Percentiles rank a stretch among this genome's conserved stretches.
Evolutionary conservation across 92 coral and sea anemone species (phyloP).

Genomic region (Micromussa lordhowensis): DNA sequence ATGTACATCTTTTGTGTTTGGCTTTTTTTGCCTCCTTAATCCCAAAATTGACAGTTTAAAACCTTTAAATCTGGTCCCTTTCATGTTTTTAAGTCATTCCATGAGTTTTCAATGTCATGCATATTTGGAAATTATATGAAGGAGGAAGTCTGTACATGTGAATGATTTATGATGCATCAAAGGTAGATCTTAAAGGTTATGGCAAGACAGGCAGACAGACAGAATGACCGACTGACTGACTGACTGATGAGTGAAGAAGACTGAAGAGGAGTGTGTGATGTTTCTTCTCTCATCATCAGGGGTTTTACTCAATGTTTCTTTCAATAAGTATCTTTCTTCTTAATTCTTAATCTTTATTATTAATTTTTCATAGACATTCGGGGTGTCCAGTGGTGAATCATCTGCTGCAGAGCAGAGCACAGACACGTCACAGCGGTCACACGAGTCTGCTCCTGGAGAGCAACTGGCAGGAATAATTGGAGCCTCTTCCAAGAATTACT

Average conservation of each 20-base stretch:
- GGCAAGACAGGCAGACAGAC: no score
- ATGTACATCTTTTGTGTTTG: background rate
- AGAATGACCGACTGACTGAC: no score
- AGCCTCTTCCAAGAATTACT: constrained; percentile 73
- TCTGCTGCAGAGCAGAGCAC: constrained; percentile 75
- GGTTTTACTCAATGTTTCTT: no score
- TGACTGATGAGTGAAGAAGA: no score
- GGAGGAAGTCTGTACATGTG: no score
- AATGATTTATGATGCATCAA: no score
- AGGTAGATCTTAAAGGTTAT: no score
- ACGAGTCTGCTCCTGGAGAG: constrained; percentile 51
- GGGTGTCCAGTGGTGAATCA: constrained; percentile 81
- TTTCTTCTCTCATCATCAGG: no score
- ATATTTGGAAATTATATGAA: no score
- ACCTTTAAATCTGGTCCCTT: constrained; percentile 13
- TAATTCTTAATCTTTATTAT: no score
- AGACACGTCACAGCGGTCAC: constrained; percentile 56
- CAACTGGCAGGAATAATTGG: constrained; percentile 52
- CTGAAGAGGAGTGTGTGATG: no score
- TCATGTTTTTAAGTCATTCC: background rate
- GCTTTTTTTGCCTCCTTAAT: background rate
- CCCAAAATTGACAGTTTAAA: background rate
- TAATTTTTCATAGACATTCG: constrained; percentile 74
- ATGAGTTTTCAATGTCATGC: no score
- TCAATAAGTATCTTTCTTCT: background rate